Evolutionary conservation across 2,888 invertebrate genomes (phyloP), one percentile per base, ranked within the genome.

Genomic region (Frankliniella intonsa): DNA sequence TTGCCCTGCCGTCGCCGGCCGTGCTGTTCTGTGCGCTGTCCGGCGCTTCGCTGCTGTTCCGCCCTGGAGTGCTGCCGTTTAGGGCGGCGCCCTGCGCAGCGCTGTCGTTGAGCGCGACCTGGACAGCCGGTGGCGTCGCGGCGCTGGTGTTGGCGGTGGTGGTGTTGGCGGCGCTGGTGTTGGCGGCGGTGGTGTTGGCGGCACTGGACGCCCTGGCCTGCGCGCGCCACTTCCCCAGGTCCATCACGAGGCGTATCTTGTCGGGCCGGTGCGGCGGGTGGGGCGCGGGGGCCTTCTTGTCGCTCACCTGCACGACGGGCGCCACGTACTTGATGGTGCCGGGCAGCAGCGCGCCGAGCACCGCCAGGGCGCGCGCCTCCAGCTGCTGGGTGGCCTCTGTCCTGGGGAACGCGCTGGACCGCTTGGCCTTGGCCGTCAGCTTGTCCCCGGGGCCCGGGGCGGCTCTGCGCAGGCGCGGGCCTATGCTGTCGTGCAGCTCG

Each of bases 111-210:
- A n/a, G 19, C 62, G n/a, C n/a, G 17, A 62, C 38, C 38, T 38
- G 62, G 62, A 12, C 62, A n/a, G n/a, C n/a, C n/a, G n/a, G n/a
- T 11, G 55, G 17, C 55, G 5, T 17, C 17, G 62, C 3, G 62
- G 25, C 9, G 11, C 25, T 76, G 3, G 82, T 83, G 27, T 86
- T 85, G 62, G 84, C 84, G 10, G 84, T 7, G 11, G 69, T 76
- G 3, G 82, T 83, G 27, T 86, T 85, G 62, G 84, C 84, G 10
- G 84, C 83, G 11, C 83, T 83, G 17, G 82, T 55, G 55, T 55
- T 55, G 3, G 3, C 14, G 14, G 25, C 9, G 11, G 69, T 76
- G 3, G 82, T 83, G 27, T 86, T 85, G 62, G 84, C 84, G 10
- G 84, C 83, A 10, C 83, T 83, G 17, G 82, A 80, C 81, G 83